Base-by-base conservation (phyloP, 2,888 invertebrate species). In the Polymixis flavicincta region DNA sequence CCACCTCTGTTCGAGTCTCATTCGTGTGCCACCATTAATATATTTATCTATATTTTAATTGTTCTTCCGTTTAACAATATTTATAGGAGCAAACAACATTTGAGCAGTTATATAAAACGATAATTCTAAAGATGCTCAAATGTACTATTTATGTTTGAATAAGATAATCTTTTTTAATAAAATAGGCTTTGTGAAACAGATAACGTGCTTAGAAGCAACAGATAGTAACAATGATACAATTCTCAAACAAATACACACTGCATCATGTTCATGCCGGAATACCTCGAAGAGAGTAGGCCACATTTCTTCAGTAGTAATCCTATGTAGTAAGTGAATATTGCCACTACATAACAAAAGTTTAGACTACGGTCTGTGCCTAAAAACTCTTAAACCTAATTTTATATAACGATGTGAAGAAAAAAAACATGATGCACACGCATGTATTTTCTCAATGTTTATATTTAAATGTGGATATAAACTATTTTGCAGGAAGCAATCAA, bases 401-500 rank as follows among this genome's bases (percentile, higher is more conserved):
- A 32, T 13, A 32, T 1, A 0, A 13, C 11, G 19, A 22, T 5
- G 14, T 7, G 13, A 1, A 7, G 0, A n/a, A 55, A 61, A 61
- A 9, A 9, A 42, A n/a, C n/a, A 14, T 61, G 8, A 42, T n/a
- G 17, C 32, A n/a, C n/a, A n/a, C n/a, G n/a, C n/a, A n/a, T n/a
- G n/a, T n/a, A n/a, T n/a, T n/a, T n/a, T n/a, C n/a, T n/a, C n/a
- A n/a, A n/a, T n/a, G n/a, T n/a, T n/a, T n/a, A n/a, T 54, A n/a
- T 52, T 66, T 55, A 32, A n/a, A 66, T 32, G n/a, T n/a, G 17
- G 1, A 13, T 57, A 13, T 66, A 13, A 28, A 50, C 7, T n/a
- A n/a, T 69, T 48, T 85, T 85, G 0, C 78, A 96, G 96, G 93
- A 94, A 89, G 96, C 96, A 0, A 81, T 85, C 0, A 90, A 90